Conservation (phyloP, 2,797 vertebrate genomes). For the Alcedo atthis region DNA sequence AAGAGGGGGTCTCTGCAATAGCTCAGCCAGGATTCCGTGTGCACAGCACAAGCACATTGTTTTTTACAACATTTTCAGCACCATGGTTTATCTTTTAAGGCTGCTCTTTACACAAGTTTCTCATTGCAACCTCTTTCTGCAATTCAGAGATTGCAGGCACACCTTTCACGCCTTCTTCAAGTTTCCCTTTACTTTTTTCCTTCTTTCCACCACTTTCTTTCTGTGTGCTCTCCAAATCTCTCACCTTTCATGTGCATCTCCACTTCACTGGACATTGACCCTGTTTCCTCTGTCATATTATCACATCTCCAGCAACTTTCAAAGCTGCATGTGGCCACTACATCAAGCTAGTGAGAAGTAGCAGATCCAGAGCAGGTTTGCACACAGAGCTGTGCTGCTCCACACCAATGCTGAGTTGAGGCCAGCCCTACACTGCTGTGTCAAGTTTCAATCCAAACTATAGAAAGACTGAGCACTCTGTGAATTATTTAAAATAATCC, state of each 20-base stretch:
- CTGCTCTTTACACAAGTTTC: neutral
- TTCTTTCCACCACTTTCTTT: neutral
- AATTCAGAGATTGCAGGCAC: neutral
- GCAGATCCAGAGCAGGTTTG: neutral
- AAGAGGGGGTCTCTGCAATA: neutral
- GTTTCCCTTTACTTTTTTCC: neutral
- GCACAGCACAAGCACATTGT: neutral
- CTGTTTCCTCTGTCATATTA: neutral
- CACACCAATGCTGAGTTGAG: neutral
- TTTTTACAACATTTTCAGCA: neutral
- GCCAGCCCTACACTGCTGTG: neutral
- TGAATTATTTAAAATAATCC: neutral
- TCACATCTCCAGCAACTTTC: neutral
- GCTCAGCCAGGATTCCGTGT: neutral
- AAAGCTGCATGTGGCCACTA: accelerated
- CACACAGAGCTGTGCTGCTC: no score
- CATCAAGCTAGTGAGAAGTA: neutral
- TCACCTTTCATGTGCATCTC: neutral
- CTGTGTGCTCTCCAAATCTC: neutral
- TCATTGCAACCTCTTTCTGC: neutral
- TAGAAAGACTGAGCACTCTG: neutral
- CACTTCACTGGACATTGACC: accelerated
- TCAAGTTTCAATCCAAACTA: neutral
- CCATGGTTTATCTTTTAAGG: neutral
- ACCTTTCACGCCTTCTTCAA: neutral